phyloP scores from a whole-genome alignment of 2,888 invertebrate genomes.

The Platycheirus rosarum region DNA sequence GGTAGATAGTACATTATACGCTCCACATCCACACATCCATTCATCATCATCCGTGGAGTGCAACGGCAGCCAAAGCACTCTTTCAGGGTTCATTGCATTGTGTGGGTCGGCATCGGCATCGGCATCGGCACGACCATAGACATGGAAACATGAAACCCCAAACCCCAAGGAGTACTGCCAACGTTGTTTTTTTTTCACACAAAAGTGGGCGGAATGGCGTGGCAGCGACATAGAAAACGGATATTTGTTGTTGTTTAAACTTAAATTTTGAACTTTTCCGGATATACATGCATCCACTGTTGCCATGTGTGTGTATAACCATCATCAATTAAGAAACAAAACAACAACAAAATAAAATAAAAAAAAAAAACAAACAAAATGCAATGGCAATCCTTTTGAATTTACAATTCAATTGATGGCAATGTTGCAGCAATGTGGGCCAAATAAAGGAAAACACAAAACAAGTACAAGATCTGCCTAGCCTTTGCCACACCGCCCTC shows the following conservation, averaged over 20 bases:
- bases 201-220: conserved; percentile 43
- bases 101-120: conserved; percentile 53
- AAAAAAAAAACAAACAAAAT: neutral
- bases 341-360: neutral
- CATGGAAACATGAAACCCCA: conserved; percentile 6
- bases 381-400: conserved; percentile 47
- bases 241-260: conserved; percentile 52
- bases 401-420: conserved; percentile 44
- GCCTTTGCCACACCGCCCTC: neutral
- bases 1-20: conserved; percentile 54
- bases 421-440: conserved; percentile 60
- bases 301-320: conserved; percentile 45
- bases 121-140: conserved; percentile 7
- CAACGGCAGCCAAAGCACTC: conserved; percentile 36
- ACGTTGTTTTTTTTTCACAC: no score
- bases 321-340: conserved; percentile 54
- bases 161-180: neutral
- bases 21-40: conserved; percentile 56
- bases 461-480: neutral
- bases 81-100: conserved; percentile 60
- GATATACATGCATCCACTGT: conserved; percentile 40
- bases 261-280: conserved; percentile 58
- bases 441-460: conserved; percentile 38
- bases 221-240: conserved; percentile 54
- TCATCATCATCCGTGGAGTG: conserved; percentile 52